Evolutionary conservation across 2,113 vertebrate species (phyloP).

Genomic region (Megatriorchis doriae): DNA sequence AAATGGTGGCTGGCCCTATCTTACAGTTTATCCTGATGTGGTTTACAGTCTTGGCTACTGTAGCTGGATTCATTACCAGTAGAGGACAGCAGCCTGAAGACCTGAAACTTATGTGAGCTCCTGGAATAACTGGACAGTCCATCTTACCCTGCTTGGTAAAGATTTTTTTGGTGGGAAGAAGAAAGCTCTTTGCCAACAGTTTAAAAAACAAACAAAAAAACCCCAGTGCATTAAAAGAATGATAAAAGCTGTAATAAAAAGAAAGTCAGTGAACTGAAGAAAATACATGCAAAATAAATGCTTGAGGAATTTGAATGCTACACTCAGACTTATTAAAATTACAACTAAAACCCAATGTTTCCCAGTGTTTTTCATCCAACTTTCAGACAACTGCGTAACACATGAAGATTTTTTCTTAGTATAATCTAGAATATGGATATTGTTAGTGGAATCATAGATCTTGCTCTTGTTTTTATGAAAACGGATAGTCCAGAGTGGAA

Average conservation of each 20-base stretch:
- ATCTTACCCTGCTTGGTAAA: not conserved
- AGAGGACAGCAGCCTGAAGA: not conserved
- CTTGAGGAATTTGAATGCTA: not conserved
- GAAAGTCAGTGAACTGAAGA: not conserved
- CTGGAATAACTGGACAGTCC: not conserved
- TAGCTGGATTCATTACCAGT: not conserved
- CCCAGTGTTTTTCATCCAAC: not conserved
- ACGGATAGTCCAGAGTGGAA: not conserved
- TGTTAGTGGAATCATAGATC: not conserved
- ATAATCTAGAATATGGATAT: not conserved
- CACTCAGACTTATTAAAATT: not conserved
- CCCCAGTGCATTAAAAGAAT: not conserved
- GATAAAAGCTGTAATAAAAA: not conserved
- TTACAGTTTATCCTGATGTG: not conserved
- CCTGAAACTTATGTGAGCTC: not conserved
- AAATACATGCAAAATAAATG: not conserved
- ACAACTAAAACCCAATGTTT: not conserved
- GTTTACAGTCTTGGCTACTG: not conserved
- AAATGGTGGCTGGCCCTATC: not conserved
- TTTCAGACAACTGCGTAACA: not conserved
- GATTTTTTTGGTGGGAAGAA: not conserved
- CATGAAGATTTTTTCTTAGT: not conserved
- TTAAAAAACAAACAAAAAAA: not conserved
- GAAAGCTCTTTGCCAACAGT: not conserved
- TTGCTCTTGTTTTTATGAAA: not conserved